Evolutionary conservation across 2,113 vertebrate genomes (phyloP), one percentile per base, ranked within the genome.

Genomic region (Paramormyrops kingsleyae): DNA sequence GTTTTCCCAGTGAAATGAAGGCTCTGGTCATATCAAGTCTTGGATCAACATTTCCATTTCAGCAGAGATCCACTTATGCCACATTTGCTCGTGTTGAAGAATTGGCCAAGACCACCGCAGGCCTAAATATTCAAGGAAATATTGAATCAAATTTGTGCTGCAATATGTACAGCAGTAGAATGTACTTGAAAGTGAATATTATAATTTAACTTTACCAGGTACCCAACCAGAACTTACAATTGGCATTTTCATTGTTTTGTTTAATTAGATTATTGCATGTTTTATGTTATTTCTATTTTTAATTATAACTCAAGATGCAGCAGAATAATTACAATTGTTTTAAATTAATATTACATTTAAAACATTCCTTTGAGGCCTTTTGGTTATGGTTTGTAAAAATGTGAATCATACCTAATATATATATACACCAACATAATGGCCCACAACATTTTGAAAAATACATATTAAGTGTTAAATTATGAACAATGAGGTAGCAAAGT

Each of bases 141-240:
- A 59, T 49, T 47, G 87, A 87, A 91, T 84, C 52, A 83, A 56
- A 56, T 39, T 87, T 56, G 8, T 46, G 35, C 56, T 44, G 52
- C 89, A 91, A 56, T 88, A 90, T 90, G 77, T 90, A 44, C 50
- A 90, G 90, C 88, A 88, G 62, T 53, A 85, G 89, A 87, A 70
- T n/a, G 93, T 93, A 94, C 93, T 94, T 95, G 93, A 95, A 96
- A 93, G 89, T 90, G 90, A 94, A 92, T 90, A 93, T 93, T 94
- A 89, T 87, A 89, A 31, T 50, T 87, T 88, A 50, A 89, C 27
- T 50, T 87, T 87, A 56, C 66, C 87, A 50, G 80, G 90, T 80
- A 91, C 88, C 39, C 46, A 91, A 89, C 91, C 90, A 89, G 89
- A 89, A 90, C 46, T 62, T 74, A 88, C 86, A 84, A 52, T 62